phyloP scores from a whole-genome alignment of 2,888 invertebrate genomes.

The Lasioglossum zephyrum region DNA sequence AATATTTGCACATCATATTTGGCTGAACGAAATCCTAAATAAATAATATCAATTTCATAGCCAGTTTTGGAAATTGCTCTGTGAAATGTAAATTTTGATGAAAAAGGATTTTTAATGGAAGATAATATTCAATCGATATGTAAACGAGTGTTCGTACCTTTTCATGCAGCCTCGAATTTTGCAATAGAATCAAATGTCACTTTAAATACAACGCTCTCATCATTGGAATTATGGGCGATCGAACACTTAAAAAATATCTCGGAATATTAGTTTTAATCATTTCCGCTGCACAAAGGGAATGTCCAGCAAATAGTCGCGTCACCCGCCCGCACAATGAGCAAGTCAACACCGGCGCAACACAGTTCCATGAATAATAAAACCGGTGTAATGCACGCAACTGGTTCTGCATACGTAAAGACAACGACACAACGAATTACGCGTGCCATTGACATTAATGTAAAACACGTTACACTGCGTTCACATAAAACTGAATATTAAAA shows the following conservation, averaged over 20 bases:
- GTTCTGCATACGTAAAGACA: slow-evolving; percentile 8
- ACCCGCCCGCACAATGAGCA: background rate
- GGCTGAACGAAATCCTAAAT: background rate
- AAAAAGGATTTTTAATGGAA: background rate
- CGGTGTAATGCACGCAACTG: background rate
- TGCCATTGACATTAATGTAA: slow-evolving; percentile 14
- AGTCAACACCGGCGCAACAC: background rate
- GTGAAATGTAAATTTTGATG: background rate
- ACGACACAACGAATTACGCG: background rate
- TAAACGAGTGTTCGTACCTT: background rate
- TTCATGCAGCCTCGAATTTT: background rate
- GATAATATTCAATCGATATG: background rate
- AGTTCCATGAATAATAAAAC: slow-evolving; percentile 32
- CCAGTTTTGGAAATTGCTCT: background rate
- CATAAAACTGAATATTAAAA: slow-evolving; percentile 6
- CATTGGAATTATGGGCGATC: background rate
- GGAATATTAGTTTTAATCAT: background rate
- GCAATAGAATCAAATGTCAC: background rate
- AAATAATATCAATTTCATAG: background rate
- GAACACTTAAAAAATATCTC: background rate
- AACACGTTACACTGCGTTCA: slow-evolving; percentile 3
- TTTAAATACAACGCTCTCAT: background rate
- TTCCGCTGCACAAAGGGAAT: background rate
- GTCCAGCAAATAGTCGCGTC: background rate
- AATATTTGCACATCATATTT: background rate